Percentiles rank a stretch among this genome's conserved stretches.
Evolutionary conservation across 2,888 invertebrate genomes (phyloP).

Genomic region (Neria commutata): DNA sequence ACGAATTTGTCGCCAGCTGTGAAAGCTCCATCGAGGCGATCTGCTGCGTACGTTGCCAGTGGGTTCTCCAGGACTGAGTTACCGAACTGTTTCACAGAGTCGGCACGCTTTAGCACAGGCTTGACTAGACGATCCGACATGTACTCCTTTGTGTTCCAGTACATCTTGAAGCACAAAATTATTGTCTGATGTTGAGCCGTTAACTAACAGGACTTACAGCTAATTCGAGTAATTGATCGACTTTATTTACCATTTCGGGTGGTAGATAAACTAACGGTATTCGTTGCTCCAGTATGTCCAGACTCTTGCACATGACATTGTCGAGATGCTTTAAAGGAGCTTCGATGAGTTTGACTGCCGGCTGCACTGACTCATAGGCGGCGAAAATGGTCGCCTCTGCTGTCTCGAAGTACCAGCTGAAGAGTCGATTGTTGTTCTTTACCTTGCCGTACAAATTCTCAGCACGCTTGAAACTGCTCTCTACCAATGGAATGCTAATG

Average conservation of each 20-base stretch:
- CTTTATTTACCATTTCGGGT: conserved; percentile 76
- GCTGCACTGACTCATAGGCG: conserved; percentile 75
- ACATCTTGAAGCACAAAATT: conserved; percentile 68
- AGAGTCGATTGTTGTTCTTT: conserved; percentile 75
- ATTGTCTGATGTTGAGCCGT: conserved; percentile 38
- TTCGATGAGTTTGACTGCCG: conserved; percentile 75
- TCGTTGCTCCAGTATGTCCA: conserved; percentile 83
- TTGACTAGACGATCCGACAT: conserved; percentile 70
- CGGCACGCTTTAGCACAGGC: conserved; percentile 78
- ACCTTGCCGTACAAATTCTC: conserved; percentile 76
- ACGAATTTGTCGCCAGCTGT: conserved; percentile 81
- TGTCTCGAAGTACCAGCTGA: conserved; percentile 77
- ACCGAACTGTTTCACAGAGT: conserved; percentile 81
- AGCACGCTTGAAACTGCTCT: conserved; percentile 75
- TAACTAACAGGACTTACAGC: background rate
- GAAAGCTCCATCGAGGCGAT: conserved; percentile 76
- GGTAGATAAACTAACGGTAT: conserved; percentile 84
- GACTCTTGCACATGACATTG: conserved; percentile 78
- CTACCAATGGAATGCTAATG: conserved; percentile 81
- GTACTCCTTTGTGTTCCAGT: conserved; percentile 79
- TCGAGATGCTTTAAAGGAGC: conserved; percentile 76
- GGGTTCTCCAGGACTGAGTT: conserved; percentile 73
- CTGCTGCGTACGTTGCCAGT: conserved; percentile 74
- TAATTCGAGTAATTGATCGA: background rate
- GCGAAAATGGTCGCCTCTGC: conserved; percentile 77